Base-by-base conservation (phyloP, 2,888 invertebrate genomes). In the Tinea trinotella region DNA sequence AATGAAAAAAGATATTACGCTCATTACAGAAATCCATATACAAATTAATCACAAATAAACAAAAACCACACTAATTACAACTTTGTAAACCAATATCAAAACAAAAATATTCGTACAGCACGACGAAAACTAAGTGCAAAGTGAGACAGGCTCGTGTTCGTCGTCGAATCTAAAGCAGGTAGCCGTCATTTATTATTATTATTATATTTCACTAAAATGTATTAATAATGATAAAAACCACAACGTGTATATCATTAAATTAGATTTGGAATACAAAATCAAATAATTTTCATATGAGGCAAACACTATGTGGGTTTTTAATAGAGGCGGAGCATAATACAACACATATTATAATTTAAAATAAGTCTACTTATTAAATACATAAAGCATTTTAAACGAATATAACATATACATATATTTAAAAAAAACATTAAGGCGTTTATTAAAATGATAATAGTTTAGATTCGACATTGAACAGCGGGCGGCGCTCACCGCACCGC, bases 51-150 rank as follows among this genome's bases (percentile, higher is more conserved):
- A 76, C 66, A 76, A 71, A 73, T 70, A 80, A 55, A 82, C 78
- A 83, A 82, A 81, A 46, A 80, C 64, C 76, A 84, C 79, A 84
- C 83, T 85, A 83, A 84, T 75, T 79, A 84, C 82, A 75, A 44
- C 20, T 77, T 72, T 79, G 73, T 71, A 82, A 81, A 82, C 79
- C 71, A 82, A 77, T 71, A 80, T 71, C 68, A 80, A 82, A 80
- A 80, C 67, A 79, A 78, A 78, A 76, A 63, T 68, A 67, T 72
- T 75, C 73, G 80, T 81, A 84, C 84, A 83, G 75, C 81, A 85
- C 81, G 83, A 84, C 81, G 82, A 81, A 74, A 71, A 84, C 85
- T 86, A 86, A 80, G 85, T 84, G 86, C 85, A 83, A 70, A 79
- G 83, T 82, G 83, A 82, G 82, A 30, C 53, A 62, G 61, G 61